Percentiles rank a stretch among this genome's conserved stretches.
Evolutionary conservation across 2,797 vertebrate genomes (phyloP).

Genomic region (Chaetodon trifasciatus): DNA sequence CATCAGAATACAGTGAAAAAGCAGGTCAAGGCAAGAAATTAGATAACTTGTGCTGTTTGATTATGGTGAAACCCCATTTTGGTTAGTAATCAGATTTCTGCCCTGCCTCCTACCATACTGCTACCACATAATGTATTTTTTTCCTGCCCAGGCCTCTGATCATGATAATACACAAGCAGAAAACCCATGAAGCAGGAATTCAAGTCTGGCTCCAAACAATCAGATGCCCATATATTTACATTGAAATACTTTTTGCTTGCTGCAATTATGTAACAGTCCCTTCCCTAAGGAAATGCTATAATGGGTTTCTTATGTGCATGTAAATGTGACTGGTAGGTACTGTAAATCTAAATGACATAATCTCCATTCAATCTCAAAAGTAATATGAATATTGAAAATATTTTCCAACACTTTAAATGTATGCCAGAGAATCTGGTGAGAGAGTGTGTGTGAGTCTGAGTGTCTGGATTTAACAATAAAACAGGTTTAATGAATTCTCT

Average conservation of each 20-base stretch:
- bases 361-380: background rate
- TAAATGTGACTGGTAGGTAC: background rate
- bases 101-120: background rate
- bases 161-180: background rate
- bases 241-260: no score
- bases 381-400: background rate
- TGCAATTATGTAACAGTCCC: no score
- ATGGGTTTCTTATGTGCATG: background rate
- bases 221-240: no score
- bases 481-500: slow-evolving; percentile 7
- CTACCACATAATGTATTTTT: background rate
- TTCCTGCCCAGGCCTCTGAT: background rate
- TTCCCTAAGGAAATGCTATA: background rate
- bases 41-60: no score
- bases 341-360: background rate
- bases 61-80: no score
- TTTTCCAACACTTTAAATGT: background rate
- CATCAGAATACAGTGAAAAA: no score
- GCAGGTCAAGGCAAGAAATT: no score
- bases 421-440: background rate
- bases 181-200: background rate
- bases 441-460: background rate
- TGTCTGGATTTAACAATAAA: background rate
- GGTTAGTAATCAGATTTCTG: no score
- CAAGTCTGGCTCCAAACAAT: no score